Evolutionary conservation across 2,113 vertebrate species (phyloP).

Genomic region (Tupaia chinensis): DNA sequence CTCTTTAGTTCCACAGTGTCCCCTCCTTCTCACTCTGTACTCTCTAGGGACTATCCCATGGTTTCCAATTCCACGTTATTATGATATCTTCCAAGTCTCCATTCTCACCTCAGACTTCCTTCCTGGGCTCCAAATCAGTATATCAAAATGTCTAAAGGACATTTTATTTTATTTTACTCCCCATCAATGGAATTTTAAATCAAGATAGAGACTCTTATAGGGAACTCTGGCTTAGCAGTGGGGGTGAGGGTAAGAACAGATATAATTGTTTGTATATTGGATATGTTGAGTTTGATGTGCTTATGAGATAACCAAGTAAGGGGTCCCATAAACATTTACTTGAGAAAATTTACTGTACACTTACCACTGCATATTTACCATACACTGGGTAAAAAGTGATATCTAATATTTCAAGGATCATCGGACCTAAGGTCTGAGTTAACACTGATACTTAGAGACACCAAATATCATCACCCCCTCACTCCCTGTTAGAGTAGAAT

Average conservation of each 20-base stretch:
- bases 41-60: background rate
- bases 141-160: background rate
- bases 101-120: background rate
- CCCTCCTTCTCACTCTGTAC: background rate
- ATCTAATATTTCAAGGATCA: background rate
- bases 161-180: conserved; percentile 3
- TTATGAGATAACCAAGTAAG: too few relatives aligned
- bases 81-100: background rate
- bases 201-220: background rate
- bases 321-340: background rate
- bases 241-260: background rate
- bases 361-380: background rate
- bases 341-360: background rate
- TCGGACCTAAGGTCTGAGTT: background rate
- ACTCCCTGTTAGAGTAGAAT: background rate
- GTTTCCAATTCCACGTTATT: conserved; percentile 40
- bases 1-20: background rate
- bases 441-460: background rate
- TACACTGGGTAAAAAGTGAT: background rate
- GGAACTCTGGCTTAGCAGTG: background rate
- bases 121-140: background rate
- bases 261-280: background rate
- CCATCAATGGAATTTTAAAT: background rate
- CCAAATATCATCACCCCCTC: background rate
- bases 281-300: too few relatives aligned